phyloP scores from a whole-genome alignment of 2,888 invertebrate genomes.

The Pachymerium ferrugineum region DNA sequence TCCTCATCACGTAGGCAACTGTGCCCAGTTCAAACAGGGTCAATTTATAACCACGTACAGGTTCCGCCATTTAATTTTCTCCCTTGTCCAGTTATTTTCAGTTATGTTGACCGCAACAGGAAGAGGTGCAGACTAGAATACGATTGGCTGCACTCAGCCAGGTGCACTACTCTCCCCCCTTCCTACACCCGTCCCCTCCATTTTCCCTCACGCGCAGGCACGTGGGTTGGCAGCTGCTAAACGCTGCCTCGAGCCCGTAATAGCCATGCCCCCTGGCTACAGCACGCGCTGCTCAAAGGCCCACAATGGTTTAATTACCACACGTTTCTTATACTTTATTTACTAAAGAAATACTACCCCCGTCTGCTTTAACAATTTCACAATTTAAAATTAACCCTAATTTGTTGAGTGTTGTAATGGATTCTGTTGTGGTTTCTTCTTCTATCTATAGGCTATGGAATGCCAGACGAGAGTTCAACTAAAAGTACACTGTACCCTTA shows the following conservation, averaged over 20 bases:
- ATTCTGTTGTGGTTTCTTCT: background rate
- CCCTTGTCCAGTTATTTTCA: background rate
- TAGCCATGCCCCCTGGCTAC: background rate
- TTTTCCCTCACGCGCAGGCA: background rate
- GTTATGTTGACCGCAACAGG: background rate
- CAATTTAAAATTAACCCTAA: background rate
- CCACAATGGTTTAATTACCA: background rate
- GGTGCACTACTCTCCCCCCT: background rate
- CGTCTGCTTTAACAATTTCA: no score
- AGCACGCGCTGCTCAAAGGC: background rate
- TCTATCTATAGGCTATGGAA: background rate
- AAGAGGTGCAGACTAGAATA: background rate
- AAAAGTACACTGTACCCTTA: constrained; percentile 2
- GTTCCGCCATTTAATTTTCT: background rate
- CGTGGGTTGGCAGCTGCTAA: background rate
- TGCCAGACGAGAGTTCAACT: background rate
- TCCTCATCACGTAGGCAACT: background rate
- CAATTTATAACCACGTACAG: background rate
- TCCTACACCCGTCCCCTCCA: background rate
- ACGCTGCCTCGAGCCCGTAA: background rate
- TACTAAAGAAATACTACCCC: background rate
- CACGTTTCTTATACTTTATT: background rate
- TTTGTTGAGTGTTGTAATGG: background rate
- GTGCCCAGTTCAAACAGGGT: background rate
- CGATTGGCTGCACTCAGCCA: background rate